phyloP scores from a whole-genome alignment of 2,113 vertebrate genomes.

The Loxodonta africana region DNA sequence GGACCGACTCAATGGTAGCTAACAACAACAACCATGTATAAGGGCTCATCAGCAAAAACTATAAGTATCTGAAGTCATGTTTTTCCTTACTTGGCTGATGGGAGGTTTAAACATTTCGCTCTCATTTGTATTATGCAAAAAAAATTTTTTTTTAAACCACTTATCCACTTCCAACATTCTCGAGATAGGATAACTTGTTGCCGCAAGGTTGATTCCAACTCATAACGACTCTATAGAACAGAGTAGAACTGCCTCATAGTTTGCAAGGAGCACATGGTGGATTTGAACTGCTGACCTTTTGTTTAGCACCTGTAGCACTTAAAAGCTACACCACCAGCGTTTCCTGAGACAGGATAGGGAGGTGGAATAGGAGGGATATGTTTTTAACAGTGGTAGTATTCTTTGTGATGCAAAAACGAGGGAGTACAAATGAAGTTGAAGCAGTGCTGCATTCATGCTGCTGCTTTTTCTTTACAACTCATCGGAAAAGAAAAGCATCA shows the following conservation, averaged over 20 bases:
- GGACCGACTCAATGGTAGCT: not conserved
- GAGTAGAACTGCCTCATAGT: too few relatives aligned
- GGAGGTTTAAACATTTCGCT: not conserved
- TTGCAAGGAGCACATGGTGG: too few relatives aligned
- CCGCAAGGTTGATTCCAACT: too few relatives aligned
- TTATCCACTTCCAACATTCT: not conserved
- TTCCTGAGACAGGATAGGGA: not conserved
- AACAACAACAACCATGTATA: not conserved
- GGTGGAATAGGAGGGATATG: not conserved
- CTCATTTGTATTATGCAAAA: slow-evolving; percentile 41
- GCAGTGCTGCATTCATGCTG: not conserved
- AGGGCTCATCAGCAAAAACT: not conserved
- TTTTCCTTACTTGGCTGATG: not conserved
- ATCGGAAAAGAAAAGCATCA: slow-evolving; percentile 37
- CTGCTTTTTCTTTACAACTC: not conserved
- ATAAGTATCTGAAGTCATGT: not conserved
- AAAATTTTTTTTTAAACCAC: slow-evolving; percentile 32
- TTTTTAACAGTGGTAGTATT: not conserved
- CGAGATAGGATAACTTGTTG: not conserved
- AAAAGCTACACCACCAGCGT: too few relatives aligned
- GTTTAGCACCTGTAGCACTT: too few relatives aligned
- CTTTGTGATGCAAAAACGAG: not conserved
- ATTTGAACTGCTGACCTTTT: too few relatives aligned
- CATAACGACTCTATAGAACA: too few relatives aligned
- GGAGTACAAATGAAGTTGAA: not conserved